These are phyloP conservation scores for Salticus scenicus DNA, from an alignment of 2,888 invertebrate species.

Conservation along the genomic window DNA sequence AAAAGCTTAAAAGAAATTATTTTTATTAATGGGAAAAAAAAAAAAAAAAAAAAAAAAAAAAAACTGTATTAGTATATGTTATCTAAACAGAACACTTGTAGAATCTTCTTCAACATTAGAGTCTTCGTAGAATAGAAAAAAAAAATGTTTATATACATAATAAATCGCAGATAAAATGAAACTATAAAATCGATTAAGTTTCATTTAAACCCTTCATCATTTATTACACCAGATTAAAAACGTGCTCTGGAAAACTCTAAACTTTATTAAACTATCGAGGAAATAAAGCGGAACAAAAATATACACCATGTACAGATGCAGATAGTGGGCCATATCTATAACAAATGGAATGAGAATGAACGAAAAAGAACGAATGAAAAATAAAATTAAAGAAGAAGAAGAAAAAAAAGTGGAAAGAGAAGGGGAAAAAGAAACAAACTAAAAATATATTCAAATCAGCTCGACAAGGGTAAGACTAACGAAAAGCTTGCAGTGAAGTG, in stretches of 20 bases:
- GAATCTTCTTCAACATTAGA: too few relatives aligned
- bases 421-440: background rate
- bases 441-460: slow-evolving; percentile 16
- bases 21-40: too few relatives aligned
- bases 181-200: slow-evolving; percentile 6
- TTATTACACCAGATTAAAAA: slow-evolving; percentile 6
- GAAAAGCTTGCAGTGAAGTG: background rate
- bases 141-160: background rate
- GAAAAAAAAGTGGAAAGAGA: background rate
- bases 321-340: background rate
- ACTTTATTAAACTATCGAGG: slow-evolving; percentile 17
- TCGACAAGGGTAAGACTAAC: slow-evolving; percentile 21
- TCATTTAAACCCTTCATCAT: slow-evolving; percentile 1
- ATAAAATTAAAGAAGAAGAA: background rate
- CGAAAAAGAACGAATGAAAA: background rate
- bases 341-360: background rate
- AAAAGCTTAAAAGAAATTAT: too few relatives aligned
- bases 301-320: background rate
- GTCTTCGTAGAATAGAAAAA: background rate
- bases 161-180: background rate
- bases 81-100: too few relatives aligned
- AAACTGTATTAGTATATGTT: too few relatives aligned
- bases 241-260: background rate
- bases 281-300: slow-evolving; percentile 10
- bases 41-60: too few relatives aligned